Conservation (phyloP, 2,797 vertebrate genomes). For the Bryconaethiops microstoma region DNA sequence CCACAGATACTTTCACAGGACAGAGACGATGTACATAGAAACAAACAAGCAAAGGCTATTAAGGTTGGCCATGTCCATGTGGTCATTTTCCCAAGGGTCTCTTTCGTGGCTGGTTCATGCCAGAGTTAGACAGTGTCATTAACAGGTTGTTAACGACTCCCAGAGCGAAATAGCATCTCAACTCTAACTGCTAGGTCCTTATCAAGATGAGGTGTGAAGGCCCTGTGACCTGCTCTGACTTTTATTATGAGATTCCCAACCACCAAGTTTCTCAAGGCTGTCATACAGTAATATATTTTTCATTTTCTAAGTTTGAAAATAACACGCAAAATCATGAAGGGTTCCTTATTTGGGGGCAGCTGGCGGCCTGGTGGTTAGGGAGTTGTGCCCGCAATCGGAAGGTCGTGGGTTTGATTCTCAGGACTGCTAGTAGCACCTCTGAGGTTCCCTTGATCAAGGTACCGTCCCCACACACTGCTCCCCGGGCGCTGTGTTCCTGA, state of each 20-base stretch:
- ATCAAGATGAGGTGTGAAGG: neutral
- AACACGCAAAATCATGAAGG: too few species aligned
- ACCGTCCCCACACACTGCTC: too few species aligned
- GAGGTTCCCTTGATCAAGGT: too few species aligned
- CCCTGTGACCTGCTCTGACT: neutral
- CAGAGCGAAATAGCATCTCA: constrained; percentile 6
- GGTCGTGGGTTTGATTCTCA: too few species aligned
- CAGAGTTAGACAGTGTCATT: constrained; percentile 16
- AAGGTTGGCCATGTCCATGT: neutral
- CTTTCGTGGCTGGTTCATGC: too few species aligned
- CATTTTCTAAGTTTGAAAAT: too few species aligned
- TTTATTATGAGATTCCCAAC: neutral
- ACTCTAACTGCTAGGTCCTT: constrained; percentile 9
- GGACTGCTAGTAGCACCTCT: too few species aligned
- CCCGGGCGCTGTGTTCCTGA: too few species aligned
- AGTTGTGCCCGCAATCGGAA: too few species aligned
- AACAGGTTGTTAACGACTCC: constrained; percentile 24
- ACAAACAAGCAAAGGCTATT: neutral
- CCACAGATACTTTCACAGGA: neutral
- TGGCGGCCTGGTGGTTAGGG: too few species aligned
- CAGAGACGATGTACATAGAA: neutral
- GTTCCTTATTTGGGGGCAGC: too few species aligned
- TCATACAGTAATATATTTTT: neutral
- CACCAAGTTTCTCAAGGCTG: too few species aligned
- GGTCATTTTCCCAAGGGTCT: constrained; percentile 16